These are phyloP conservation scores for Clarias batrachus DNA, from an alignment of 2,113 vertebrate species.

Conservation along the genomic window DNA sequence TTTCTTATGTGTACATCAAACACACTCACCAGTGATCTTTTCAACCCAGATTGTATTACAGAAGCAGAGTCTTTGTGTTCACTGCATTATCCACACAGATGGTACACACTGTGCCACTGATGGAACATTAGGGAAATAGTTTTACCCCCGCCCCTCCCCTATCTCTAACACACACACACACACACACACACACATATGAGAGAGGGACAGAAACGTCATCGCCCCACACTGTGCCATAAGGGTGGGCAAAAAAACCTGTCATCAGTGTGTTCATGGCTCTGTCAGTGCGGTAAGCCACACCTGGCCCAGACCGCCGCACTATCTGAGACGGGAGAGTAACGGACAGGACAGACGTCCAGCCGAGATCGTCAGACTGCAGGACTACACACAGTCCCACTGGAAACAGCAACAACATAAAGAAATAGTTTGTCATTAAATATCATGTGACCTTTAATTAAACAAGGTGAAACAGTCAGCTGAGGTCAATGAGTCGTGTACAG, in stretches of 20 bases:
- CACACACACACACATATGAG: not conserved
- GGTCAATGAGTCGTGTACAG: not conserved
- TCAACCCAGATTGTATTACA: not conserved
- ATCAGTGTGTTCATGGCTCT: not conserved
- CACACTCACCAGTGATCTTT: slow-evolving; percentile 15
- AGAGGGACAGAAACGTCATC: not conserved
- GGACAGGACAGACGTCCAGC: slow-evolving; percentile 41
- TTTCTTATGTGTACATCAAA: not conserved
- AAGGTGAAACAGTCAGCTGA: not conserved
- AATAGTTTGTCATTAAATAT: not conserved
- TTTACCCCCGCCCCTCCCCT: not conserved
- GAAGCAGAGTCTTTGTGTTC: slow-evolving; percentile 5
- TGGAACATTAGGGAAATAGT: slow-evolving; percentile 10
- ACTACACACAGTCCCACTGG: not conserved
- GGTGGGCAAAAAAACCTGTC: not conserved
- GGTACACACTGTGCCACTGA: not conserved
- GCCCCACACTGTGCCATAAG: slow-evolving; percentile 10
- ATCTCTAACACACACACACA: not conserved
- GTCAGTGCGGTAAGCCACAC: not conserved
- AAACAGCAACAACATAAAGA: not conserved
- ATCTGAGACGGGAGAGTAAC: not conserved
- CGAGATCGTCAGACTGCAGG: slow-evolving; percentile 32
- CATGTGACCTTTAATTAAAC: not conserved
- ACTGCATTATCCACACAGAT: not conserved
- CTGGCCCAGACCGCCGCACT: not conserved